Conservation (phyloP, 2,797 vertebrate genomes). For the Lophius americanus region DNA sequence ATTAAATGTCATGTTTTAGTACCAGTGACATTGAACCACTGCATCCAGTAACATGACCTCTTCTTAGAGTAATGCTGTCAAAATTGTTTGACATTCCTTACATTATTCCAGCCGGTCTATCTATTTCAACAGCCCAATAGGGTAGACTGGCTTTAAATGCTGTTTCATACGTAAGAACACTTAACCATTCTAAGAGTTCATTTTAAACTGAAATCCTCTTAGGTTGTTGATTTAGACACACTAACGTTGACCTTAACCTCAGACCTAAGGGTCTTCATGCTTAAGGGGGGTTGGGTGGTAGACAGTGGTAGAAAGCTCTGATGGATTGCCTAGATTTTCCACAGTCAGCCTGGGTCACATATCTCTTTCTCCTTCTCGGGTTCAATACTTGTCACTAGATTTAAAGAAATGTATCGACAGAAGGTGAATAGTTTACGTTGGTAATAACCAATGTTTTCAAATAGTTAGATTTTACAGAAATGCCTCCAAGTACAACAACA, state of each 20-base stretch:
- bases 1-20: too few species aligned
- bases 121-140: too few species aligned
- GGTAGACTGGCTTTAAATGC: too few species aligned
- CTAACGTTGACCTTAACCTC: constrained; percentile 30
- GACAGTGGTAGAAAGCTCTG: constrained; percentile 27
- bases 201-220: background rate
- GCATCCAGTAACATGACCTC: too few species aligned
- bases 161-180: too few species aligned
- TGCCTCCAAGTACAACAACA: constrained; percentile 13
- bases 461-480: constrained; percentile 29
- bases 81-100: too few species aligned
- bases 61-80: too few species aligned
- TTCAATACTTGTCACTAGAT: constrained; percentile 18
- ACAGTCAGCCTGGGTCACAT: constrained; percentile 1
- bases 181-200: too few species aligned
- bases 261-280: constrained; percentile 20
- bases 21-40: too few species aligned
- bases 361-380: constrained; percentile 2
- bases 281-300: constrained; percentile 4
- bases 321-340: constrained; percentile 38
- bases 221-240: background rate
- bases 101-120: too few species aligned
- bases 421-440: constrained; percentile 36
- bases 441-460: constrained; percentile 16
- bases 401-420: constrained; percentile 7